Conservation (phyloP, 2,113 vertebrate genomes). For the Anseranas semipalmata region DNA sequence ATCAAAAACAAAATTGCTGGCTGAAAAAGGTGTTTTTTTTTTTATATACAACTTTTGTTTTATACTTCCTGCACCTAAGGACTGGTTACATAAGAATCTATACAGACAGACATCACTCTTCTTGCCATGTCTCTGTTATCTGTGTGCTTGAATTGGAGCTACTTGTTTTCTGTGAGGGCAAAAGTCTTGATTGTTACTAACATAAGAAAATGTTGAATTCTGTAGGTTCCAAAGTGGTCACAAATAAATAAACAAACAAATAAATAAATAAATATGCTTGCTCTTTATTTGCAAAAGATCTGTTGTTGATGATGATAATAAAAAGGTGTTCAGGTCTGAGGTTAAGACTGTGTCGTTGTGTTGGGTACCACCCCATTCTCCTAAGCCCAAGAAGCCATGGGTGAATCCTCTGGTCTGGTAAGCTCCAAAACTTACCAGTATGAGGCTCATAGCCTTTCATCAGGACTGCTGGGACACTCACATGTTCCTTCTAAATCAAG, state of each 20-base stretch:
- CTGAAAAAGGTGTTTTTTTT: not conserved
- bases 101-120: not conserved
- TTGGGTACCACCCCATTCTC: fast-evolving
- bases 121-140: not conserved
- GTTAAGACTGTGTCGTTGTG: fast-evolving
- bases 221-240: not conserved
- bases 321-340: not conserved
- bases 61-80: not conserved
- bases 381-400: not conserved
- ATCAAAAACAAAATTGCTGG: not conserved
- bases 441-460: not conserved
- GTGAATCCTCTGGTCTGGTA: not conserved
- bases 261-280: not conserved
- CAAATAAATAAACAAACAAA: not conserved
- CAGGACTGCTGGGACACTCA: not conserved
- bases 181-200: not conserved
- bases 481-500: not conserved
- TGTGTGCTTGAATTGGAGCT: not conserved
- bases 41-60: not conserved
- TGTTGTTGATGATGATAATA: not conserved
- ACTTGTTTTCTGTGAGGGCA: not conserved
- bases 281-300: not conserved
- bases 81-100: not conserved
- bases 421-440: not conserved
- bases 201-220: not conserved